phyloP scores from a whole-genome alignment of 2,113 vertebrate species.

The Marcusenius ussheri region DNA sequence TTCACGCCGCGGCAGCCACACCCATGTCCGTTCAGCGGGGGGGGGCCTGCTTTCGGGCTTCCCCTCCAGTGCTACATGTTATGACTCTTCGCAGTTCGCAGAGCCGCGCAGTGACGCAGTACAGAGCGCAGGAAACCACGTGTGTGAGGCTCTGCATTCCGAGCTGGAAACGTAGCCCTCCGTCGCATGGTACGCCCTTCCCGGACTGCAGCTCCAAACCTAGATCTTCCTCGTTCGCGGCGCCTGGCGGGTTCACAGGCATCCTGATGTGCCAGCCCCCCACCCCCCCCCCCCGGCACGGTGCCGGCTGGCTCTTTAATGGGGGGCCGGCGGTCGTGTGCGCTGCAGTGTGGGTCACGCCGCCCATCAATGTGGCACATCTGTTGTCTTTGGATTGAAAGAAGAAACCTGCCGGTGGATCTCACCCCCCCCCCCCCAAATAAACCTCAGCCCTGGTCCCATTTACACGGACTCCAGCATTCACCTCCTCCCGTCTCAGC shows the following conservation, averaged over 20 bases:
- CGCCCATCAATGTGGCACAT: constrained; percentile 35
- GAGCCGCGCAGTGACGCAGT: not conserved
- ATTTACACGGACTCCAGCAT: not conserved
- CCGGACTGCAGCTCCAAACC: not conserved
- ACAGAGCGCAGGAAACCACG: not conserved
- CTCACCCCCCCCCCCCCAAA: not conserved
- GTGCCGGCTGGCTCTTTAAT: constrained; percentile 10
- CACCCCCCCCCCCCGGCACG: not conserved
- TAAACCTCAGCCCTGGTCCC: not conserved
- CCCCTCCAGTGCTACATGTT: not conserved
- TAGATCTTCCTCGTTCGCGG: not conserved
- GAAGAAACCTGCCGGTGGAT: not conserved
- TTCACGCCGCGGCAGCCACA: not conserved
- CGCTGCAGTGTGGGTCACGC: constrained; percentile 25
- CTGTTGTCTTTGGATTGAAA: constrained; percentile 36
- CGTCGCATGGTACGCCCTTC: not conserved
- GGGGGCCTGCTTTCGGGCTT: not conserved
- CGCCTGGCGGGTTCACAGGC: not conserved
- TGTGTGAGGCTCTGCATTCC: not conserved
- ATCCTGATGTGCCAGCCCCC: not conserved
- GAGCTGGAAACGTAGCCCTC: not conserved
- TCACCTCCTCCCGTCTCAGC: not conserved
- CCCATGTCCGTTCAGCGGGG: not conserved
- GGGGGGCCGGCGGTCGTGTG: not conserved
- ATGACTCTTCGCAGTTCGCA: not conserved